phyloP scores from a whole-genome alignment of 2,888 invertebrate genomes.

The Taenaris catops region DNA sequence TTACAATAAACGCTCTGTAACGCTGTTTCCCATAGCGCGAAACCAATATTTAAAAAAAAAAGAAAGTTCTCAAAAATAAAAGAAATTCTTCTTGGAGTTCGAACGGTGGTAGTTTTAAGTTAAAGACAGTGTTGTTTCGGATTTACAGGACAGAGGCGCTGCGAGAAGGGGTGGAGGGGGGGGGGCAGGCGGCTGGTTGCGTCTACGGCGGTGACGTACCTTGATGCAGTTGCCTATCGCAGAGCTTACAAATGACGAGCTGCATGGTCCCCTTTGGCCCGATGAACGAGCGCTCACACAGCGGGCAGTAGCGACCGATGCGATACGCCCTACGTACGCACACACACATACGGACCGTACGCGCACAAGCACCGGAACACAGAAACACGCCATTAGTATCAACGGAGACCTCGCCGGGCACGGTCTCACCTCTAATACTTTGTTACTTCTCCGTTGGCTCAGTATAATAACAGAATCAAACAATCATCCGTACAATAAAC shows the following conservation, averaged over 20 bases:
- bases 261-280: conserved; percentile 84
- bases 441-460: conserved; percentile 42
- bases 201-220: conserved; percentile 59
- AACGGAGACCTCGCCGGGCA: conserved; percentile 37
- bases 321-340: conserved; percentile 82
- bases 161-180: neutral
- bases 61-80: too few relatives aligned
- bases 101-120: too few relatives aligned
- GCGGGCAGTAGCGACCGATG: conserved; percentile 86
- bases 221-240: conserved; percentile 80
- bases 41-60: too few relatives aligned
- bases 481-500: too few relatives aligned
- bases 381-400: conserved; percentile 78
- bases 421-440: conserved; percentile 27
- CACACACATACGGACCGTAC: conserved; percentile 67
- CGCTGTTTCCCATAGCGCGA: too few relatives aligned
- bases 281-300: conserved; percentile 85
- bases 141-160: too few relatives aligned
- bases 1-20: too few relatives aligned
- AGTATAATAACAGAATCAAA: neutral
- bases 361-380: conserved; percentile 75
- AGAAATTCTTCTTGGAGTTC: too few relatives aligned
- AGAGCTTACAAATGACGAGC: conserved; percentile 79
- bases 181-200: conserved; percentile 21
- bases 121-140: too few relatives aligned